Base-by-base conservation (phyloP, 1,140 invertebrate species). In the Sitophilus oryzae region DNA sequence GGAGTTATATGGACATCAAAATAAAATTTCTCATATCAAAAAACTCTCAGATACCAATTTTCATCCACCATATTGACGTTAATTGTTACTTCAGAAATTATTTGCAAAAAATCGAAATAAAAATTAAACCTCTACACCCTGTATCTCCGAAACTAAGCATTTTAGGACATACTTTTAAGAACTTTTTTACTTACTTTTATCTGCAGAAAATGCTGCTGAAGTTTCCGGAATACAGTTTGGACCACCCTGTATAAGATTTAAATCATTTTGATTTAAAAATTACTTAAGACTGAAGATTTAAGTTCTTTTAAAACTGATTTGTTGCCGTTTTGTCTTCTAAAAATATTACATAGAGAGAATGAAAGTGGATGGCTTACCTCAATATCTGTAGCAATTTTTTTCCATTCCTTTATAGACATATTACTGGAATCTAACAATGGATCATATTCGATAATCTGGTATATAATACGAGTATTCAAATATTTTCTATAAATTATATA, bases 381-480 rank as follows among this genome's bases (percentile, higher is more conserved):
- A 50, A 98, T 91, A 72, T 96, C 89, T 56, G 79, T 79, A 1
- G 92, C 92, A 50, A 98, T 94, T 48, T 76, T 75, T 30, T 87
- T 84, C 92, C 93, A 97, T 60, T 96, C 89, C 46, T 85, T 80
- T 74, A 91, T 87, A 0, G 85, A 87, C 88, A 97, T 95, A 70
- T 96, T 93, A 43, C 89, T 89, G 0, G 92, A 96, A 70, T 98
- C 95, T 40, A 94, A 74, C 0, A 98, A 75, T 0, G 84, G 87
- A n/a, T 87, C 79, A 70, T 96, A 97, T 71, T 98, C 94, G 23
- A 82, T 74, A 23, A 98, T 82, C 54, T 80, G 81, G 66, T 95
- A 96, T 3, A 58, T 22, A 38, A 63, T 40, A 19, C 2, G 25
- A n/a, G 16, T 45, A 30, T 23, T 51, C 37, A 16, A 18, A 18